Evolutionary conservation across 2,797 vertebrate species (phyloP), one percentile per base, ranked within the genome.

Genomic region (Pseudochaenichthys georgianus): DNA sequence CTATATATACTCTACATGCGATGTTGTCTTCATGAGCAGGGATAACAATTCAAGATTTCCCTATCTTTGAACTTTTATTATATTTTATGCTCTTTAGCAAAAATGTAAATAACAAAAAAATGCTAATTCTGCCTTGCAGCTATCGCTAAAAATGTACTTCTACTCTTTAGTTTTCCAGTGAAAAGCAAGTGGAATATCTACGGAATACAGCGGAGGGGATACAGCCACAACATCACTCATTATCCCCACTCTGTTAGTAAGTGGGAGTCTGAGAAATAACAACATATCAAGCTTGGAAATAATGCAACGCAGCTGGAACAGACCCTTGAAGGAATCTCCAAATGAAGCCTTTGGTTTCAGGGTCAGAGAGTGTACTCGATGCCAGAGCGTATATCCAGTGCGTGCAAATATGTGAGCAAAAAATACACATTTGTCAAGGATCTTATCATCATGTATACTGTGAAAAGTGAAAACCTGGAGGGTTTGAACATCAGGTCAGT

Each of bases 261-360:
- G 60, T 76, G 19, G 31, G 53, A 77, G 75, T 38, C 73, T 77
- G 75, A 86, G 64, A 72, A 84, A 87, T 78, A 82, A 85, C 63
- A 78, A 64, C 69, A 70, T 43, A 57, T 82, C 50, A 54, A 54
- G 62, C 54, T 38, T 74, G 77, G 81, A 85, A 21, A 21, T 21
- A 21, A 84, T 68, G 70, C 19, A 70, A 59, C 50, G 2, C 67
- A 82, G 78, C 85, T 84, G 74, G 74, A 83, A 60, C 15, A 2
- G 46, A 58, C 63, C 52, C 51, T 64, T 60, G 41, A 74, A 70
- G 48, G 51, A 66, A 71, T 72, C 71, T 72, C 53, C 55, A 67
- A 75, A 76, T 51, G 15, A 67, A 82, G 78, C 34, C 34, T 82
- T 81, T 54, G n/a, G 45, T 84, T 89, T 85, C 59, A 48, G 61